A percentile compares a stretch with the other conserved stretches of the same genome.
Evolutionary conservation across 2,888 invertebrate species (phyloP).

Genomic region (Tethea ocularis): DNA sequence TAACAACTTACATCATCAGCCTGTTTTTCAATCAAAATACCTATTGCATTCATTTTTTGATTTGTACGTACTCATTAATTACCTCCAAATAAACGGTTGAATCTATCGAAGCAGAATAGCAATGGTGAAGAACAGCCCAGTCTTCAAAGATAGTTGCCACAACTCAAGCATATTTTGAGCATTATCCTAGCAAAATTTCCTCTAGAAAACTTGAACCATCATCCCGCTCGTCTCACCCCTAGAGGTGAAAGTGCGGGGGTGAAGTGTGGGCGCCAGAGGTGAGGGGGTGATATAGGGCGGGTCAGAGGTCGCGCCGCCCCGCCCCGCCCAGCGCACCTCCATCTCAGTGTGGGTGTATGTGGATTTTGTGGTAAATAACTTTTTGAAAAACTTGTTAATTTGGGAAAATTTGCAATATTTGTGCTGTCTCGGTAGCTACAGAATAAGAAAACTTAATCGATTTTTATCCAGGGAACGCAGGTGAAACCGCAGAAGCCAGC

Average conservation of each 20-base stretch:
- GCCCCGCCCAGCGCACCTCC: slow-evolving; percentile 47
- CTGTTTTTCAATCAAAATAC: too few relatives aligned
- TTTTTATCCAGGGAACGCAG: too few relatives aligned
- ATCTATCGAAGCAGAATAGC: too few relatives aligned
- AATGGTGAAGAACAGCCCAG: too few relatives aligned
- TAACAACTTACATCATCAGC: too few relatives aligned
- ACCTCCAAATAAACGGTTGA: too few relatives aligned
- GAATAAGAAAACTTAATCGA: too few relatives aligned
- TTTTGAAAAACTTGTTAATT: background rate
- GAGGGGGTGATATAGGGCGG: slow-evolving; percentile 58
- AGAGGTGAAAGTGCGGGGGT: slow-evolving; percentile 58
- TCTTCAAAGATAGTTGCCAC: background rate
- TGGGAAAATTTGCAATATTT: too few relatives aligned
- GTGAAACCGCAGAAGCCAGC: too few relatives aligned
- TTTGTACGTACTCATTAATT: too few relatives aligned
- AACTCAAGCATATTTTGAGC: background rate
- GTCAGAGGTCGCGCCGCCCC: slow-evolving; percentile 73
- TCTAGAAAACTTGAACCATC: slow-evolving; percentile 28
- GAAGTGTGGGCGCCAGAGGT: slow-evolving; percentile 47
- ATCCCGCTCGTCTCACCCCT: slow-evolving; percentile 47
- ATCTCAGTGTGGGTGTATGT: background rate
- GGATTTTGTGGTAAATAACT: background rate
- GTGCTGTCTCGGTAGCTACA: too few relatives aligned
- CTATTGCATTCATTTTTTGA: too few relatives aligned
- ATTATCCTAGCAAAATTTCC: background rate